Conservation (phyloP, 2,113 vertebrate species). For the Barbus barbus region DNA sequence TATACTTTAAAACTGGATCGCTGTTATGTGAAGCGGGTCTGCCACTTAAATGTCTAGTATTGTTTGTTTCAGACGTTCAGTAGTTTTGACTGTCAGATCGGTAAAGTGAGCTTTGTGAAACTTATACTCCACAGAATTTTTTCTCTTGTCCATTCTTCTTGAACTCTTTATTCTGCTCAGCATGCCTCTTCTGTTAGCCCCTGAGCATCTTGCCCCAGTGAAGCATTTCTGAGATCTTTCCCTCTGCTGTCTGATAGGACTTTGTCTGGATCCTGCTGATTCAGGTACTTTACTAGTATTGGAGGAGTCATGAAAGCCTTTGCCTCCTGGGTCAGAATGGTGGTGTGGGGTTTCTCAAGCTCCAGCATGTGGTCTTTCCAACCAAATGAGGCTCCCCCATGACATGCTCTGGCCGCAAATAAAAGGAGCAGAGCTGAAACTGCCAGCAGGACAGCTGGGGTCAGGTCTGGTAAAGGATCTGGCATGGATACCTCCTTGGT, state of each 20-base stretch:
- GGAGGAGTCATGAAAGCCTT: conserved; percentile 57
- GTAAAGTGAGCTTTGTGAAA: conserved; percentile 46
- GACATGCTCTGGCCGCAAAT: conserved; percentile 65
- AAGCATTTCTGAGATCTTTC: conserved; percentile 46
- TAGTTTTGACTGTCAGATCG: conserved; percentile 39
- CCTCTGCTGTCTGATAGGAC: conserved; percentile 43
- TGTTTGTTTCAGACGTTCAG: conserved; percentile 40
- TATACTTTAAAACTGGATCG: conserved; percentile 50
- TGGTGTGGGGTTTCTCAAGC: conserved; percentile 54
- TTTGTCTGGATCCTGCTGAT: conserved; percentile 42
- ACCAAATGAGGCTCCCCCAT: conserved; percentile 58
- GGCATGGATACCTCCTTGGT: conserved; percentile 75
- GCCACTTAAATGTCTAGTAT: conserved; percentile 49
- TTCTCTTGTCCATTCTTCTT: conserved; percentile 32
- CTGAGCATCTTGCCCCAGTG: conserved; percentile 54
- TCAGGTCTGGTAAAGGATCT: conserved; percentile 60
- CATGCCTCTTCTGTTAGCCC: conserved; percentile 45
- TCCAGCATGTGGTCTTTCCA: conserved; percentile 50
- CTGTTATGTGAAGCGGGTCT: conserved; percentile 51
- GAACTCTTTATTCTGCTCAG: conserved; percentile 40
- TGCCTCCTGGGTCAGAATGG: conserved; percentile 59
- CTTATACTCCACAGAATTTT: conserved; percentile 28
- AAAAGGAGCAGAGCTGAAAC: conserved; percentile 78
- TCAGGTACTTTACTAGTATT: conserved; percentile 20
- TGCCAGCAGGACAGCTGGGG: conserved; percentile 70